phyloP scores from a whole-genome alignment of 2,797 vertebrate genomes.

The Carapus acus region DNA sequence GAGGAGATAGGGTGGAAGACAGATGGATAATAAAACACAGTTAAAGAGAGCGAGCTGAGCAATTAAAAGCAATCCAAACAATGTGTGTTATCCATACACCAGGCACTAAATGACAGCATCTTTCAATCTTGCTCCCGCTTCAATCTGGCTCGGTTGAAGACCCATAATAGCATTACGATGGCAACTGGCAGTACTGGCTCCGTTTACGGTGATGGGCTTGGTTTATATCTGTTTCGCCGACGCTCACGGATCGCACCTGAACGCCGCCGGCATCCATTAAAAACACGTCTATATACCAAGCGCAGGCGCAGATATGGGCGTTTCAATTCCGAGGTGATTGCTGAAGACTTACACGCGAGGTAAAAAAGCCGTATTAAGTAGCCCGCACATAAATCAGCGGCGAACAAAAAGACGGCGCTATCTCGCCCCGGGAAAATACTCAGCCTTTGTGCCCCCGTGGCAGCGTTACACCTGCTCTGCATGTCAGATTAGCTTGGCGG shows the following conservation, averaged over 20 bases:
- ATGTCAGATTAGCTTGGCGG: slow-evolving; percentile 28
- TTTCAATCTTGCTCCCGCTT: too few relatives aligned
- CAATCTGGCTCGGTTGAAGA: slow-evolving; percentile 1
- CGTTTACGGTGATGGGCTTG: slow-evolving; percentile 8
- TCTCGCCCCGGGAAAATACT: slow-evolving; percentile 10
- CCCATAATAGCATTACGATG: neutral
- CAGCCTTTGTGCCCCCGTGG: slow-evolving; percentile 13
- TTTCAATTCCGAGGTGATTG: slow-evolving; percentile 4
- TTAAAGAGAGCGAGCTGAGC: too few relatives aligned
- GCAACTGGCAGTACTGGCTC: neutral
- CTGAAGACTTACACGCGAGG: neutral
- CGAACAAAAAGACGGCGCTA: slow-evolving; percentile 14
- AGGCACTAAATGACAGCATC: neutral
- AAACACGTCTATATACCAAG: slow-evolving; percentile 4
- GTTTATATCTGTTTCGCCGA: slow-evolving; percentile 15
- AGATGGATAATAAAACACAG: too few relatives aligned
- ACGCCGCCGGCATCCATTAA: slow-evolving; percentile 10
- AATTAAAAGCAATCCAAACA: too few relatives aligned
- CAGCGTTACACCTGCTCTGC: slow-evolving; percentile 29
- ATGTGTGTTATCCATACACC: too few relatives aligned
- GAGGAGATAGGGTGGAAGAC: neutral
- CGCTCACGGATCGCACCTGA: slow-evolving; percentile 1
- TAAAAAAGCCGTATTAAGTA: slow-evolving; percentile 1
- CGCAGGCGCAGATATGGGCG: neutral
- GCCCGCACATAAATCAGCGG: slow-evolving; percentile 4